phyloP scores from a whole-genome alignment of 1,140 invertebrate genomes.

The Temnothorax longispinosus region DNA sequence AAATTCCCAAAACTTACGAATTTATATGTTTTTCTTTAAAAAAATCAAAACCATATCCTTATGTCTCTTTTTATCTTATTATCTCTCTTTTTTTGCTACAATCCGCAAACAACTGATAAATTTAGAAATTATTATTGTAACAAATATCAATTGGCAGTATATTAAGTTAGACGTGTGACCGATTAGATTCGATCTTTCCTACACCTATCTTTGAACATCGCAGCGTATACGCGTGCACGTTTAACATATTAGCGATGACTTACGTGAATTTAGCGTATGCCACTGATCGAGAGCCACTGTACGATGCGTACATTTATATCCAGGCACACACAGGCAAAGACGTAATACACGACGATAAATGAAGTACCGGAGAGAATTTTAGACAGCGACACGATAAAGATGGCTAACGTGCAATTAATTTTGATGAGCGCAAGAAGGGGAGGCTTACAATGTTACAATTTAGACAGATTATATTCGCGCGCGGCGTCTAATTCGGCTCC shows the following conservation, averaged over 20 bases:
- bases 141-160: background rate
- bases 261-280: conserved; percentile 25
- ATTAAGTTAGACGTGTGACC: background rate
- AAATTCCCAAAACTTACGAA: background rate
- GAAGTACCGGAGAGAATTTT: conserved; percentile 9
- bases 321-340: conserved; percentile 3
- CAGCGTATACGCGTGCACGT: conserved; percentile 23
- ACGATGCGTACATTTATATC: conserved; percentile 15
- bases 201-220: background rate
- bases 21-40: background rate
- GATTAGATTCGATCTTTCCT: background rate
- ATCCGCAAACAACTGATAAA: background rate
- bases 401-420: conserved; percentile 40
- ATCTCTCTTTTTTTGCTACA: background rate
- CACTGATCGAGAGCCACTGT: conserved; percentile 38
- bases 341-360: conserved; percentile 8
- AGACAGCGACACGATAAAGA: conserved; percentile 23
- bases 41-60: background rate
- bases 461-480: conserved; percentile 13
- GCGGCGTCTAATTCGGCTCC: background rate
- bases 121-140: background rate
- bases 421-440: conserved; percentile 7
- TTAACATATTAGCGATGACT: conserved; percentile 23
- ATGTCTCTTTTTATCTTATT: background rate
- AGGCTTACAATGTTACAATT: background rate